phyloP scores from a whole-genome alignment of 2,113 vertebrate genomes.

The Malurus elegans region DNA sequence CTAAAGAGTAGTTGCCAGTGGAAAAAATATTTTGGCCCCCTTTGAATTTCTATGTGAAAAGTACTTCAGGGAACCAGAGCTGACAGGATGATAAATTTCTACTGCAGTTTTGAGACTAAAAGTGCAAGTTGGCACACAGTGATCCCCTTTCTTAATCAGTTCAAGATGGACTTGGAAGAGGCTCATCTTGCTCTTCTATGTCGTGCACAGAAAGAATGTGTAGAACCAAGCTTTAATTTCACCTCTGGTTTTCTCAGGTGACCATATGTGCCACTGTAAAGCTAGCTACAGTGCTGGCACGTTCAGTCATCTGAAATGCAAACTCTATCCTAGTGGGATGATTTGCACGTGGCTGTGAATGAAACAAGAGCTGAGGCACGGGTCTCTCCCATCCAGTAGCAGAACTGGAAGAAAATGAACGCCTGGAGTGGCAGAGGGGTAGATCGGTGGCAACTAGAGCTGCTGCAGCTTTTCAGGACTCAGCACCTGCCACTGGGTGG shows the following conservation, averaged over 20 bases:
- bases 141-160: conserved; percentile 3
- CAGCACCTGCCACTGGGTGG: background rate
- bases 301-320: background rate
- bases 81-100: conserved; percentile 48
- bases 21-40: background rate
- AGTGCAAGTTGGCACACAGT: background rate
- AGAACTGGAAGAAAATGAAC: background rate
- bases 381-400: background rate
- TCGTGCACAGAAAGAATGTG: background rate
- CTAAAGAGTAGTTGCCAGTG: background rate
- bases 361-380: background rate
- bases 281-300: background rate
- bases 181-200: background rate
- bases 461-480: background rate
- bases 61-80: conserved; percentile 4
- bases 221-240: background rate
- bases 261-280: background rate
- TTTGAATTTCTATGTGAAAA: conserved; percentile 2
- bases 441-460: background rate
- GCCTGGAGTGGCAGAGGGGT: background rate
- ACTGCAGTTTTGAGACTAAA: conserved; percentile 19
- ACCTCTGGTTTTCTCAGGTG: background rate
- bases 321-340: background rate
- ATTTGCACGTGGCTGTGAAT: background rate
- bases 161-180: conserved; percentile 29